These are phyloP conservation scores for Theocolax elegans DNA, from an alignment of 1,140 invertebrate genomes.

Conservation along the genomic window DNA sequence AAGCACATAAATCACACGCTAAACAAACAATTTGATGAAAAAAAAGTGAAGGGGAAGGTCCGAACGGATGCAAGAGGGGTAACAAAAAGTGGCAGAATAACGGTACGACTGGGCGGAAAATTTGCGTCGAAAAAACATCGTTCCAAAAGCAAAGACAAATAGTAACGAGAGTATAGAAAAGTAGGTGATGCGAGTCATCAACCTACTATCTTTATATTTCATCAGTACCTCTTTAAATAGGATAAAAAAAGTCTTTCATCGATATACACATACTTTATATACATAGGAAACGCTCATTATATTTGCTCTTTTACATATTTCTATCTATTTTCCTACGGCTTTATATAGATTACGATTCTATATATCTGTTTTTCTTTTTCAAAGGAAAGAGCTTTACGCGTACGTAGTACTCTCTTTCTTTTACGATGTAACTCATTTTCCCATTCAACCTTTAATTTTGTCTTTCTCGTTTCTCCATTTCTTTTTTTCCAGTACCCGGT, in stretches of 20 bases:
- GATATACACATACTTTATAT: no score
- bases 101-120: neutral
- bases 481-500: neutral
- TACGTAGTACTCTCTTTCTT: neutral
- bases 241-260: no score
- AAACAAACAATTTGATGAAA: neutral
- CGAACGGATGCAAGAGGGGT: neutral
- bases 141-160: conserved; percentile 3
- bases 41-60: neutral
- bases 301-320: conserved; percentile 6
- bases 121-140: neutral
- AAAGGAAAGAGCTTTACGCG: neutral
- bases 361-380: neutral
- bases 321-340: neutral
- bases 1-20: neutral
- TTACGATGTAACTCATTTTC: conserved; percentile 19
- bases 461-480: neutral
- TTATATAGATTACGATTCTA: no score
- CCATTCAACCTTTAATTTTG: conserved; percentile 11
- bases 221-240: no score
- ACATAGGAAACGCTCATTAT: neutral
- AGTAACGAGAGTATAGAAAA: conserved; percentile 17
- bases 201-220: neutral
- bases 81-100: neutral
- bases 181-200: conserved; percentile 10